Evolutionary conservation across 2,113 vertebrate genomes (phyloP).

Genomic region (Gopherus flavomarginatus): DNA sequence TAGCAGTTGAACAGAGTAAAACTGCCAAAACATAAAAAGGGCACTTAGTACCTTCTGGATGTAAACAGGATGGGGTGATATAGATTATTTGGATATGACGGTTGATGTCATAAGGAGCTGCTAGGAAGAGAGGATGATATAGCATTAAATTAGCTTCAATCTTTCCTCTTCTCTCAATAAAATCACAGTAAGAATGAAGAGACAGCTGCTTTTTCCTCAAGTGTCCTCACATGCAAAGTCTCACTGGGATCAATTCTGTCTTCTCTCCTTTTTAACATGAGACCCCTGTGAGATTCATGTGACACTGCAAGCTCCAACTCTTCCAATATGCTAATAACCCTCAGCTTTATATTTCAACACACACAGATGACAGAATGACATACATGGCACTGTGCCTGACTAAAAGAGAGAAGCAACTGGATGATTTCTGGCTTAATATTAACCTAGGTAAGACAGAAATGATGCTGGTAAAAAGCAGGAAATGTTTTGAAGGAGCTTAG

Average conservation of each 20-base stretch:
- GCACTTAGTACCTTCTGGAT: background rate
- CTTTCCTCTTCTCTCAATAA: background rate
- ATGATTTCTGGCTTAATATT: background rate
- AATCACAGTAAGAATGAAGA: background rate
- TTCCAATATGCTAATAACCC: background rate
- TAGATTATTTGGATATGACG: background rate
- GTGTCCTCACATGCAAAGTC: background rate
- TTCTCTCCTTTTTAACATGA: background rate
- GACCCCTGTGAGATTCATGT: background rate
- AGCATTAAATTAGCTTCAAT: background rate
- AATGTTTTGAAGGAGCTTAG: background rate
- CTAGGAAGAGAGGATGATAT: background rate
- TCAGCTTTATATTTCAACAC: background rate
- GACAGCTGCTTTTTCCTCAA: background rate
- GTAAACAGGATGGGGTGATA: background rate
- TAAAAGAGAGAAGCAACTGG: background rate
- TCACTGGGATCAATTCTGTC: background rate
- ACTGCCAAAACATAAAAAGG: background rate
- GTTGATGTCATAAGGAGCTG: background rate
- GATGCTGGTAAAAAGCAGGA: background rate
- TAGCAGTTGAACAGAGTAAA: rapidly evolving
- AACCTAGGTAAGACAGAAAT: background rate
- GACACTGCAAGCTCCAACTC: background rate
- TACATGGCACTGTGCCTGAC: background rate
- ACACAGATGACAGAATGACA: background rate